phyloP scores from a whole-genome alignment of 2,888 invertebrate genomes.

The Heterodera filipjevi region DNA sequence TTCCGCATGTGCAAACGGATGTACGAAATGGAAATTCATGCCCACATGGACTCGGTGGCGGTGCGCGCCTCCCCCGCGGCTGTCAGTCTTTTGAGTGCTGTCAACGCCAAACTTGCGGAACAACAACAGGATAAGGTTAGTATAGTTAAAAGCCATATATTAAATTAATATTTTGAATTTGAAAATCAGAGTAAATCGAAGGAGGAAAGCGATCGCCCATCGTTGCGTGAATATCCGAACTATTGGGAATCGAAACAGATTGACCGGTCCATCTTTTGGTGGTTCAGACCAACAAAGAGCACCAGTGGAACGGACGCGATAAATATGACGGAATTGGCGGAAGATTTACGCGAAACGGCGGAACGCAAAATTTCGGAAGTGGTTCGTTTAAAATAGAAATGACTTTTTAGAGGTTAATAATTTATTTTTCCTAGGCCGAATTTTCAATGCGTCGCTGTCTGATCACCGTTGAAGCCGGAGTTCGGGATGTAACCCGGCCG shows the following conservation, averaged over 20 bases:
- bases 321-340: slow-evolving; percentile 45
- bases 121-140: slow-evolving; percentile 54
- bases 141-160: background rate
- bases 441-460: slow-evolving; percentile 70
- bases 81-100: slow-evolving; percentile 82
- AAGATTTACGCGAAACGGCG: slow-evolving; percentile 39
- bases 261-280: slow-evolving; percentile 51
- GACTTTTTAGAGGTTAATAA: no score
- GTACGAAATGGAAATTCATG: slow-evolving; percentile 74
- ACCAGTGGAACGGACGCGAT: slow-evolving; percentile 1
- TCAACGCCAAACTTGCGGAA: slow-evolving; percentile 61
- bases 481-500: slow-evolving; percentile 86
- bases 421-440: slow-evolving; percentile 15
- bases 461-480: slow-evolving; percentile 84
- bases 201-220: slow-evolving; percentile 16
- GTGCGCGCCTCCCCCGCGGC: slow-evolving; percentile 82
- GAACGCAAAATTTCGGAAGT: slow-evolving; percentile 23
- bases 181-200: background rate
- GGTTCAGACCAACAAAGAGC: slow-evolving; percentile 38
- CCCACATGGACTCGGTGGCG: slow-evolving; percentile 44
- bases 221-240: slow-evolving; percentile 49
- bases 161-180: background rate
- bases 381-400: no score
- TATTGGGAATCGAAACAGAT: slow-evolving; percentile 51
- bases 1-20: slow-evolving; percentile 79